phyloP scores from a whole-genome alignment of 2,113 vertebrate genomes.

The Ophiodon elongatus region DNA sequence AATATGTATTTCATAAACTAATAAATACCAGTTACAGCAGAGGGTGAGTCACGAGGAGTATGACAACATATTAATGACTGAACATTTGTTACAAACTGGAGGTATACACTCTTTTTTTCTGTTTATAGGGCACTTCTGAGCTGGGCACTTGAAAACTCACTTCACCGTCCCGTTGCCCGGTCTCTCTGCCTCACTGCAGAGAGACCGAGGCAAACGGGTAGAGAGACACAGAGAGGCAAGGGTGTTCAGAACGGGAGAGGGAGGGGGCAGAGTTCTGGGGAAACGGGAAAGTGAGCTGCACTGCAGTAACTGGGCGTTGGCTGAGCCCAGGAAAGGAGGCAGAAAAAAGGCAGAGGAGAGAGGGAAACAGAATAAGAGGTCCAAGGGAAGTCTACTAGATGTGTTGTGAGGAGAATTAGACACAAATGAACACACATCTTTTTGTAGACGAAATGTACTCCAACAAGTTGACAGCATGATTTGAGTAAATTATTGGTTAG shows the following conservation, averaged over 20 bases:
- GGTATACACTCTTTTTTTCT: neutral
- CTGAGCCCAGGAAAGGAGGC: constrained; percentile 60
- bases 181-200: constrained; percentile 75
- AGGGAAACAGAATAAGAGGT: constrained; percentile 14
- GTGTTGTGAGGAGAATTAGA: constrained; percentile 4
- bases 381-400: constrained; percentile 15
- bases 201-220: constrained; percentile 47
- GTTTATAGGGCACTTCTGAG: constrained; percentile 39
- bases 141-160: constrained; percentile 35
- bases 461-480: neutral
- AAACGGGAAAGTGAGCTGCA: constrained; percentile 77
- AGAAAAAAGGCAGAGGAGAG: constrained; percentile 37
- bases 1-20: neutral
- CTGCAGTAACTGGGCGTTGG: constrained; percentile 87
- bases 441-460: neutral
- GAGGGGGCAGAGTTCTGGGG: constrained; percentile 57
- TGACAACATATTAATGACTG: neutral
- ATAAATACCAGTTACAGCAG: neutral
- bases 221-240: constrained; percentile 35
- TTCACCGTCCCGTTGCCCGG: constrained; percentile 45
- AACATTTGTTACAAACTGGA: neutral
- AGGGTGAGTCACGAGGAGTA: neutral
- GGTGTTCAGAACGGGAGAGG: constrained; percentile 42
- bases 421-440: neutral
- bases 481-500: neutral